phyloP scores from a whole-genome alignment of 2,888 invertebrate species.

The Mythimna vitellina region DNA sequence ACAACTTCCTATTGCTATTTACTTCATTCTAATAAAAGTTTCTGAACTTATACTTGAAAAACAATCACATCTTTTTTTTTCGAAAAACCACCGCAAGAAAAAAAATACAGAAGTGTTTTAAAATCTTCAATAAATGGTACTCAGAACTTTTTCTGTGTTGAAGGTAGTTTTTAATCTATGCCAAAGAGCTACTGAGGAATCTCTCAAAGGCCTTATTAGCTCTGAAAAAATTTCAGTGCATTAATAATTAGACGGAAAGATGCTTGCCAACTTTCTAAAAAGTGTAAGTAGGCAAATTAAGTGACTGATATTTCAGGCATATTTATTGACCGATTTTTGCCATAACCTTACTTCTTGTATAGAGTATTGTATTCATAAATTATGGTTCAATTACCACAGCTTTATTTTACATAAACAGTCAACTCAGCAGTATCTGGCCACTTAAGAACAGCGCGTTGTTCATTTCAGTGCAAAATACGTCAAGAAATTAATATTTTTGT shows the following conservation, averaged over 20 bases:
- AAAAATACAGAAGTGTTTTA: neutral
- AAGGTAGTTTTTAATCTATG: constrained; percentile 8
- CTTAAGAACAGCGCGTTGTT: too few species aligned
- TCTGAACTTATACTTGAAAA: neutral
- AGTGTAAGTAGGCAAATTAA: neutral
- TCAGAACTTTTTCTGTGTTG: neutral
- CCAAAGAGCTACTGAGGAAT: constrained; percentile 1
- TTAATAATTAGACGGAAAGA: neutral
- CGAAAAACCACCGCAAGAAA: too few species aligned
- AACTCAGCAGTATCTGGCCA: too few species aligned
- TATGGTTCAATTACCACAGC: neutral
- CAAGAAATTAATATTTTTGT: too few species aligned
- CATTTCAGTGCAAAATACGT: too few species aligned
- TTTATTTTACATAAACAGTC: neutral
- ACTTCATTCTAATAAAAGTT: too few species aligned
- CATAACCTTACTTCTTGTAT: fast-evolving
- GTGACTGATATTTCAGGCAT: neutral
- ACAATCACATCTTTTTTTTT: neutral
- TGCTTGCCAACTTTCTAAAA: neutral
- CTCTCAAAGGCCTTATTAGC: constrained; percentile 16
- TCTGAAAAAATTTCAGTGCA: constrained; percentile 20
- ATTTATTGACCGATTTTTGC: neutral
- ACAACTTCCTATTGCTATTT: too few species aligned
- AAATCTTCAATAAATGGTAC: neutral
- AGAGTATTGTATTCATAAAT: neutral